These are phyloP conservation scores for Chalcis sispes DNA, from an alignment of 2,888 invertebrate genomes.

Conservation along the genomic window DNA sequence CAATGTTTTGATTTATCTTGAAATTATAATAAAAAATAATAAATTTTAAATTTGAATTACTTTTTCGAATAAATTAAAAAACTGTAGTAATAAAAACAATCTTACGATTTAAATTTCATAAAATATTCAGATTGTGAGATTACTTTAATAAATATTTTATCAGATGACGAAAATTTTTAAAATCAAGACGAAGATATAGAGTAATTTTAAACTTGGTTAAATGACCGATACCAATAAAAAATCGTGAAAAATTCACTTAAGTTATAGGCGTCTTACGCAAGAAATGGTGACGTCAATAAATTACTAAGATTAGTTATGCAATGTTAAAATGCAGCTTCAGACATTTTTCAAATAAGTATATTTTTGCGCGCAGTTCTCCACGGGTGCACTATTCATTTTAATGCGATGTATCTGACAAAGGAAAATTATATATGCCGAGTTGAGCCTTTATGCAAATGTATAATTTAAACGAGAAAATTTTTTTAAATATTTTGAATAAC, in stretches of 20 bases:
- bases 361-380: slow-evolving; percentile 17
- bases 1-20: no score
- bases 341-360: slow-evolving; percentile 20
- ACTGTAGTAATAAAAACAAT: no score
- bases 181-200: no score
- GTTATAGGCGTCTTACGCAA: slow-evolving; percentile 10
- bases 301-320: slow-evolving; percentile 34
- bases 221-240: neutral
- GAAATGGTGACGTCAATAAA: slow-evolving; percentile 25
- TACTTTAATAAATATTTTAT: no score
- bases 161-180: no score
- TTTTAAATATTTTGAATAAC: neutral
- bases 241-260: slow-evolving; percentile 19
- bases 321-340: slow-evolving; percentile 30
- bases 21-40: no score
- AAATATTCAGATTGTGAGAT: no score
- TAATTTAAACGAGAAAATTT: neutral
- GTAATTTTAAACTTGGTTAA: no score
- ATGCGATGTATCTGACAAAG: neutral
- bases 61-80: no score
- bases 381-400: neutral
- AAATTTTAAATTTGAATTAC: no score
- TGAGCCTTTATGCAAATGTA: neutral
- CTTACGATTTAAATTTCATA: no score
- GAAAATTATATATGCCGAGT: slow-evolving; percentile 11